Evolutionary conservation across 1,140 invertebrate genomes (phyloP).

Genomic region (Temnothorax longispinosus): DNA sequence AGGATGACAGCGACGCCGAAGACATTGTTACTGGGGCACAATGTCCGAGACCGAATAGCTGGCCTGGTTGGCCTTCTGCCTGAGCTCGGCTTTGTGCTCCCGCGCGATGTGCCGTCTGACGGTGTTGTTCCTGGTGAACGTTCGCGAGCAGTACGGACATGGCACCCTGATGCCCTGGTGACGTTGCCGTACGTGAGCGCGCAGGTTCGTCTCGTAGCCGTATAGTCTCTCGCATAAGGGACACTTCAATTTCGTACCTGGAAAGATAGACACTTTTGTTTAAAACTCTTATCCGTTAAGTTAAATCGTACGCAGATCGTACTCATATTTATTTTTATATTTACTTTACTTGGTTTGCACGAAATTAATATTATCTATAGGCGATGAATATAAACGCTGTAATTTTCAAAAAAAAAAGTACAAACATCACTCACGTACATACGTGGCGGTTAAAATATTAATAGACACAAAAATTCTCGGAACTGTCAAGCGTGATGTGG

Average conservation of each 20-base stretch:
- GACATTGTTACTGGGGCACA: slow-evolving; percentile 80
- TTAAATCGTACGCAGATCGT: neutral
- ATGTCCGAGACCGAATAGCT: slow-evolving; percentile 83
- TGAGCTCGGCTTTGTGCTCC: slow-evolving; percentile 93
- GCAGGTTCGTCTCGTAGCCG: slow-evolving; percentile 96
- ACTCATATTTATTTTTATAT: no score
- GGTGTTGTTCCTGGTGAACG: slow-evolving; percentile 97
- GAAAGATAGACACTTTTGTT: slow-evolving; percentile 52
- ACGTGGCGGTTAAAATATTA: neutral
- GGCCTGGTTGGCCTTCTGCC: slow-evolving; percentile 88
- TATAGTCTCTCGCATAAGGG: slow-evolving; percentile 96
- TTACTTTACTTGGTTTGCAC: neutral
- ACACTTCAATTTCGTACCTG: slow-evolving; percentile 96
- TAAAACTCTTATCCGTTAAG: neutral
- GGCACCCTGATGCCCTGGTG: slow-evolving; percentile 96
- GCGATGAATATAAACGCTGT: neutral
- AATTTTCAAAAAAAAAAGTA: no score
- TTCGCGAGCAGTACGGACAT: slow-evolving; percentile 94
- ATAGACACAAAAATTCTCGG: neutral
- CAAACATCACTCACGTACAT: neutral
- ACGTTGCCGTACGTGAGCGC: slow-evolving; percentile 95
- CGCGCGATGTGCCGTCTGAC: slow-evolving; percentile 94
- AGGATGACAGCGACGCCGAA: slow-evolving; percentile 56
- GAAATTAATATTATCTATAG: neutral
- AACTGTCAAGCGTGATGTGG: neutral